Evolutionary conservation across 2,113 vertebrate species (phyloP), one percentile per base, ranked within the genome.

Genomic region (Dasypus novemcinctus): DNA sequence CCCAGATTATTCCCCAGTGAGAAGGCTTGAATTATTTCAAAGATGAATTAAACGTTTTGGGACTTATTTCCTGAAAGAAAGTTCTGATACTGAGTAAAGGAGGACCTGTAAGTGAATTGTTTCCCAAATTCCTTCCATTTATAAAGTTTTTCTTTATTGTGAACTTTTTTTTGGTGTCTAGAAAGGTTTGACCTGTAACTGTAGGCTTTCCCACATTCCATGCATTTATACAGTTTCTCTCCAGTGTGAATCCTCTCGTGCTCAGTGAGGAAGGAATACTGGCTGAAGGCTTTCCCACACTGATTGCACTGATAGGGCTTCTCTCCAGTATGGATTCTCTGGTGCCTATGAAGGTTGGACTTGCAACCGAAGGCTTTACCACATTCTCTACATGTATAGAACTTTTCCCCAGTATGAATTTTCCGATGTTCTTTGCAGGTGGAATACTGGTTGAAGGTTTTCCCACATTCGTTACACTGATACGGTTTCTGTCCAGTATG

Each of bases 171-270:
- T 49, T 49, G 46, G 88, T 96, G 95, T 89, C 94, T 96, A 43
- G 93, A 97, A 33, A 97, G 96, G 93, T 97, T 97, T 74, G 97
- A 97, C 46, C 97, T 95, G 12, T 97, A 97, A 43, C 95, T 97
- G n/a, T 96, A 97, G 23, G 97, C 95, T 81, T 97, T 97, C 29
- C 96, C 97, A 75, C 97, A 97, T 36, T 97, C 97, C 95, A 97
- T 41, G 69, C 96, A 97, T 61, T 97, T 97, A 38, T 93, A 97
- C 54, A 96, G 96, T 46, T 97, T 97, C 93, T 97, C 95, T 43
- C 95, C 96, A 12, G 91, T 97, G 5, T 96, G 95, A 90, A 96
- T 97, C 25, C 91, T 93, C 81, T 97, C 95, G 0, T 97, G 97
- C 57, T 97, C 96, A 8, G 95, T 97, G 7, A 97, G 86, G 63